These are phyloP conservation scores for Speoplatyrhinus poulsoni DNA, from an alignment of 2,113 vertebrate genomes.

Conservation along the genomic window DNA sequence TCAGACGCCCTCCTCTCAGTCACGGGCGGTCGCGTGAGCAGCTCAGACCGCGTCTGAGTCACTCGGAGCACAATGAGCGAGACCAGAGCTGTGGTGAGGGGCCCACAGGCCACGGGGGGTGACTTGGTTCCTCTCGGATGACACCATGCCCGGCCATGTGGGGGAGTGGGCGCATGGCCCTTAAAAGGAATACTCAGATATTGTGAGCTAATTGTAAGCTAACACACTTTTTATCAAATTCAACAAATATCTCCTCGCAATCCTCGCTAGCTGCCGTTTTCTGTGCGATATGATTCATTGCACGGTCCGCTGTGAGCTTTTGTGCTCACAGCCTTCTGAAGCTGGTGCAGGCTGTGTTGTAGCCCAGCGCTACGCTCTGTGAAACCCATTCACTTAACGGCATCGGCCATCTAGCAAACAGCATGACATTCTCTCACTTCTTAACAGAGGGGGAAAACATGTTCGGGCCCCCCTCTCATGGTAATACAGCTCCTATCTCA, in stretches of 20 bases:
- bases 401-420: conserved; percentile 45
- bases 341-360: conserved; percentile 46
- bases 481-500: background rate
- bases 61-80: conserved; percentile 35
- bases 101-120: conserved; percentile 6
- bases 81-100: conserved; percentile 47
- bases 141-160: conserved; percentile 51
- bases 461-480: background rate
- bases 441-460: conserved; percentile 42
- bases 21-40: conserved; percentile 15
- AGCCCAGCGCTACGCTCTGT: conserved; percentile 37
- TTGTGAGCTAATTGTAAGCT: too few relatives aligned
- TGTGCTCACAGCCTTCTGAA: conserved; percentile 27
- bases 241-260: too few relatives aligned
- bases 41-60: conserved; percentile 45
- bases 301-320: conserved; percentile 39
- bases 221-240: too few relatives aligned
- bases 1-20: conserved; percentile 38
- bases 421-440: conserved; percentile 10
- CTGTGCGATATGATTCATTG: conserved; percentile 48
- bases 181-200: conserved; percentile 17
- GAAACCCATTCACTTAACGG: conserved; percentile 50
- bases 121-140: conserved; percentile 36
- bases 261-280: too few relatives aligned
- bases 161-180: conserved; percentile 36